Evolutionary conservation across 2,888 invertebrate genomes (phyloP), one percentile per base, ranked within the genome.

Genomic region (Myathropa florea): DNA sequence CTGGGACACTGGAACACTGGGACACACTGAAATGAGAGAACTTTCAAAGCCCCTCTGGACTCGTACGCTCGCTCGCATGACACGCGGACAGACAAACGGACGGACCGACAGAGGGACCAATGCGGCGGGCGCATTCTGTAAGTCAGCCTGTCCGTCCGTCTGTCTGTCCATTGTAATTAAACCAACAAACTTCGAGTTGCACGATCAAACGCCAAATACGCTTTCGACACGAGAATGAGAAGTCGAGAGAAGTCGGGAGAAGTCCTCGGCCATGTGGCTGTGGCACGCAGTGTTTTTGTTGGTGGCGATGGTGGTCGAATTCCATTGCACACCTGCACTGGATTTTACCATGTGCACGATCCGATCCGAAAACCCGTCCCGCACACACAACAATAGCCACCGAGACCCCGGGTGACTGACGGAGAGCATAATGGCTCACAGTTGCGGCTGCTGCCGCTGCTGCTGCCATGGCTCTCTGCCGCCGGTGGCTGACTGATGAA

Each of bases 251-350:
- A n/a, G n/a, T n/a, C n/a, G n/a, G n/a, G n/a, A n/a, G n/a, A n/a
- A 81, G 85, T 85, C 81, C 82, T 84, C 78, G 71, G 71, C 78
- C 78, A 71, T 79, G 64, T 64, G 78, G 78, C 63, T 76, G 21
- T 80, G 81, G 85, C 85, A 85, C 82, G 85, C 85, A 75, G 86
- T 18, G 86, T 73, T 72, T 70, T 85, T 81, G 76, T 85, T 85
- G 81, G 81, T 76, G 76, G 81, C 82, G 63, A 46, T 67, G 86
- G 73, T 86, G 75, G 86, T 86, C 83, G 78, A 86, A 86, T 86
- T 86, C 86, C 86, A 86, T 70, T 86, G 86, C 86, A 86, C 86
- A 86, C 86, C 86, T 86, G 86, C 86, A 83, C 83, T 72, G 73
- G 77, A 85, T 85, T 63, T 73, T 82, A 75, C 86, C 83, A 86